These are phyloP conservation scores for Sinocyclocheilus anophthalmus DNA, from an alignment of 2,113 vertebrate species.

Conservation along the genomic window DNA sequence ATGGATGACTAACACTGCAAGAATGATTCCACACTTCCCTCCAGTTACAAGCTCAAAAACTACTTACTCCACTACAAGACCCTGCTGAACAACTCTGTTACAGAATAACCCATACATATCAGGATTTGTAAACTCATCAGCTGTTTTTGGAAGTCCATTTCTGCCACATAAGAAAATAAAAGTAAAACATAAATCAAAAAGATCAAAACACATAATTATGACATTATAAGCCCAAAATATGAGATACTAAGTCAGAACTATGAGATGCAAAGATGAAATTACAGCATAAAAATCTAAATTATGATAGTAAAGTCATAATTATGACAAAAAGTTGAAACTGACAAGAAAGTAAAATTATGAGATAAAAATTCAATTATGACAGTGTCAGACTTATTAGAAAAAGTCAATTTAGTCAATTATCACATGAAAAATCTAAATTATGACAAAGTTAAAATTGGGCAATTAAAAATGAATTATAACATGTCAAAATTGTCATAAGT, in stretches of 20 bases:
- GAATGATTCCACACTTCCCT: slow-evolving; percentile 48
- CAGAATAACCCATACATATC: not conserved
- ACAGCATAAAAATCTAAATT: not conserved
- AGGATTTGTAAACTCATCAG: not conserved
- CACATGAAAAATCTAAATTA: too few relatives aligned
- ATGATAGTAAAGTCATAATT: not conserved
- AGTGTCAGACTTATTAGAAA: too few relatives aligned
- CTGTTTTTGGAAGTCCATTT: not conserved
- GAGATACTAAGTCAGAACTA: too few relatives aligned
- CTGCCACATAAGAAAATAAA: not conserved
- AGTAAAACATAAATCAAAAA: not conserved
- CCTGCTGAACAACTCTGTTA: not conserved
- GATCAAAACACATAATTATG: too few relatives aligned
- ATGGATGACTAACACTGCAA: slow-evolving; percentile 48
- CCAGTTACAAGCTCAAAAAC: slow-evolving; percentile 24
- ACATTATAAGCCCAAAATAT: too few relatives aligned
- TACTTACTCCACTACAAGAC: not conserved
- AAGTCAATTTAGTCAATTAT: too few relatives aligned
- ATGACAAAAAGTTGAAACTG: not conserved
- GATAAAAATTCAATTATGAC: too few relatives aligned
- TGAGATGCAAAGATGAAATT: too few relatives aligned
- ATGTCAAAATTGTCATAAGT: too few relatives aligned
- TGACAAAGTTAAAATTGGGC: too few relatives aligned
- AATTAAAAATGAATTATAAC: too few relatives aligned
- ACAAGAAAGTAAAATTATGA: not conserved